These are phyloP conservation scores for Mionectes olivaceus DNA, from an alignment of 2,797 vertebrate species.

Conservation along the genomic window DNA sequence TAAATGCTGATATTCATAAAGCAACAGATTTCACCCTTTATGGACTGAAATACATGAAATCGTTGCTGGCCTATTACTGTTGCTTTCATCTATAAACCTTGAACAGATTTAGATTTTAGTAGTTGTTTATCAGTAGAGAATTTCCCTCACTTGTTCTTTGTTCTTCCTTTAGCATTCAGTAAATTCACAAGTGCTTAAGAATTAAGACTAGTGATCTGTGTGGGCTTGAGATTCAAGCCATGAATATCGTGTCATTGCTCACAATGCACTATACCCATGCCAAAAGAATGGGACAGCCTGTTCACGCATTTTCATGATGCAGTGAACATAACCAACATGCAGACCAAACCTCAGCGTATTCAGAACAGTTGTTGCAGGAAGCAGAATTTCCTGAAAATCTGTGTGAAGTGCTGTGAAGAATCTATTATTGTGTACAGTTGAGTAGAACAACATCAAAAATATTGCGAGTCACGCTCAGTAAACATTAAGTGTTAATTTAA, in stretches of 20 bases:
- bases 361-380: not conserved
- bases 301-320: not conserved
- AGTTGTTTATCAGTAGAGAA: not conserved
- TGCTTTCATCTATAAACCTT: not conserved
- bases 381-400: not conserved
- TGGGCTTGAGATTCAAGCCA: not conserved
- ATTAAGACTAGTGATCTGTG: not conserved
- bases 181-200: not conserved
- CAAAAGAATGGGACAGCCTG: not conserved
- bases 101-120: slow-evolving; percentile 10
- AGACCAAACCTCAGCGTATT: not conserved
- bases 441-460: not conserved
- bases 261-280: not conserved
- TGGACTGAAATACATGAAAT: not conserved
- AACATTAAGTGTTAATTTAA: not conserved
- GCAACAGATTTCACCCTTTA: not conserved
- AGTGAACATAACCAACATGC: rapidly evolving
- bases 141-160: not conserved
- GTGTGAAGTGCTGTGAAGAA: not conserved
- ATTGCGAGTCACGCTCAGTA: not conserved
- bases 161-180: not conserved
- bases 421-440: not conserved
- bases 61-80: not conserved
- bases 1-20: not conserved
- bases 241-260: not conserved